Percentiles rank a stretch among this genome's conserved stretches.
phyloP scores from a whole-genome alignment of 2,888 invertebrate species.

The Clusia tigrina region DNA sequence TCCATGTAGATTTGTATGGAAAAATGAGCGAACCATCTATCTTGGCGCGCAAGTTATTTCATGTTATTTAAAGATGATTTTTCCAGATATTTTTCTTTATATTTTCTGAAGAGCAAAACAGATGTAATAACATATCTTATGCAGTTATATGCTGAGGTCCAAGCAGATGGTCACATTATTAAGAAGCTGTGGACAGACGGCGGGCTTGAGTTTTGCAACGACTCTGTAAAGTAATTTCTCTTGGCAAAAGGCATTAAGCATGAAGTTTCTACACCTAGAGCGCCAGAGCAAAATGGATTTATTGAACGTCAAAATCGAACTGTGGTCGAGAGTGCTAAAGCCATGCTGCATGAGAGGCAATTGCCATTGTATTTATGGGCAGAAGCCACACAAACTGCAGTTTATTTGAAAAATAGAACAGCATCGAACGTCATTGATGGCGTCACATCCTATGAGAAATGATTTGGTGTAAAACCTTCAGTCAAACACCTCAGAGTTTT shows the following conservation, averaged over 20 bases:
- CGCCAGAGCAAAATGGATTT: slow-evolving; percentile 27
- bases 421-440: slow-evolving; percentile 34
- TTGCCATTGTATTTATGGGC: slow-evolving; percentile 45
- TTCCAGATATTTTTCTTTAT: slow-evolving; percentile 30
- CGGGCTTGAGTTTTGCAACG: slow-evolving; percentile 25
- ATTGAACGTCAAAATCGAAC: slow-evolving; percentile 26
- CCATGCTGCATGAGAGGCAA: slow-evolving; percentile 25
- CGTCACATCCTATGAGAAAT: slow-evolving; percentile 40
- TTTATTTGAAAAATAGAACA: slow-evolving; percentile 50
- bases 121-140: slow-evolving; percentile 20
- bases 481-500: slow-evolving; percentile 29
- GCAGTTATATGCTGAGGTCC: slow-evolving; percentile 23
- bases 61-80: slow-evolving; percentile 30
- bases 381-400: slow-evolving; percentile 51
- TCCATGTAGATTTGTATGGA: slow-evolving; percentile 32
- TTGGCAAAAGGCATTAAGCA: slow-evolving; percentile 17
- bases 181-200: slow-evolving; percentile 23
- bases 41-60: slow-evolving; percentile 32
- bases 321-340: slow-evolving; percentile 23
- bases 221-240: slow-evolving; percentile 16
- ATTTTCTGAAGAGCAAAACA: slow-evolving; percentile 32
- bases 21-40: slow-evolving; percentile 25
- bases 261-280: slow-evolving; percentile 17
- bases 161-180: slow-evolving; percentile 22
- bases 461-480: slow-evolving; percentile 37